Evolutionary conservation across 2,113 vertebrate species (phyloP).

Genomic region (Chlorodrepanis virens): DNA sequence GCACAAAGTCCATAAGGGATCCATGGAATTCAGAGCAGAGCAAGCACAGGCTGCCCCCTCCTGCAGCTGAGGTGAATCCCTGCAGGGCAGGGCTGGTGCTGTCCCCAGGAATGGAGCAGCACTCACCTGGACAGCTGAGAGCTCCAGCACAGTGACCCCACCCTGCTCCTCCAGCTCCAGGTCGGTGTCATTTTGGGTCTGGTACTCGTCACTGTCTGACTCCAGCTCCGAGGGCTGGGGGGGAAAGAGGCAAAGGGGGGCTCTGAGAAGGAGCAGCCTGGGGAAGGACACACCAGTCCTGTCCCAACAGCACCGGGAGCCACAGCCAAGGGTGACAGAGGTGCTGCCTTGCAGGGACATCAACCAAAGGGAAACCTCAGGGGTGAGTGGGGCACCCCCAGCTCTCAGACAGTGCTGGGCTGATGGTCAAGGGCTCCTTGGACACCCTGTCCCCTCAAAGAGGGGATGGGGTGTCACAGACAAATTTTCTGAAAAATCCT

Average conservation of each 20-base stretch:
- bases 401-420: rapidly evolving
- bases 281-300: background rate
- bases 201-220: constrained; percentile 79
- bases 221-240: constrained; percentile 67
- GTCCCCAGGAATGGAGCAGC: rapidly evolving
- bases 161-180: constrained; percentile 68
- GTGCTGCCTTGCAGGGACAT: background rate
- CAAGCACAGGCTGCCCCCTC: background rate
- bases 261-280: background rate
- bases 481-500: no score
- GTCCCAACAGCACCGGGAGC: background rate
- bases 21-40: rapidly evolving
- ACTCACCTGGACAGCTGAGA: background rate
- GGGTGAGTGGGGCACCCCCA: background rate
- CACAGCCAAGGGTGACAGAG: background rate
- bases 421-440: background rate
- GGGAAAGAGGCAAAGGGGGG: background rate
- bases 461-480: rapidly evolving
- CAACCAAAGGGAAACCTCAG: rapidly evolving
- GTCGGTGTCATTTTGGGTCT: constrained; percentile 76
- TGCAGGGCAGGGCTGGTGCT: background rate
- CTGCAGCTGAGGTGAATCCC: background rate
- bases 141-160: background rate
- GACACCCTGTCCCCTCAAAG: background rate
- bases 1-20: rapidly evolving